Evolutionary conservation across 2,888 invertebrate species (phyloP), one percentile per base, ranked within the genome.

Genomic region (Rhabditophanes sp.): DNA sequence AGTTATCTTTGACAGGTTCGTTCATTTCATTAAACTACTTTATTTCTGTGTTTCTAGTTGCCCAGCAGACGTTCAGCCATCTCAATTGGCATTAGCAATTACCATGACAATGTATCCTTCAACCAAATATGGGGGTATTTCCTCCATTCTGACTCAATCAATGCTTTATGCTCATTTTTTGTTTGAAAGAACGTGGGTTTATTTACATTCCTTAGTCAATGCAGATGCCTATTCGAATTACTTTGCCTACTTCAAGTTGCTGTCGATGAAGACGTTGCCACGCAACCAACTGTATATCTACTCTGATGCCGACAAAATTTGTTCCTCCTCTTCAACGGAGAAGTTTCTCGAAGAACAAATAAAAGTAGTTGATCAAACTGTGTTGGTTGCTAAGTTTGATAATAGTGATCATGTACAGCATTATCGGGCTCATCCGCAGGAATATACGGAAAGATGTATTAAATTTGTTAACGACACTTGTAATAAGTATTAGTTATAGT

Each of bases 361-460:
- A n/a, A n/a, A n/a, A n/a, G n/a, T n/a, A n/a, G n/a, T n/a, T n/a
- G n/a, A n/a, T n/a, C n/a, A n/a, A n/a, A n/a, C n/a, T n/a, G n/a
- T n/a, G n/a, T n/a, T n/a, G n/a, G n/a, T n/a, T n/a, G n/a, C n/a
- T n/a, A n/a, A n/a, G n/a, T n/a, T n/a, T n/a, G n/a, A n/a, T n/a
- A 75, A 76, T 54, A 78, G 78, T 7, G 74, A 75, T n/a, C 80
- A 80, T 65, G 79, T 79, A 1, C 75, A 77, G 53, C 79, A 80
- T 59, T 75, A 74, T 44, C 71, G 73, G 9, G 70, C 72, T 39
- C 75, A 79, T 60, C 74, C 59, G 4, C 57, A 62, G 23, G 46
- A 54, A 7, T 68, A 68, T 38, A 46, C 50, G 7, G 46, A 57
- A 8, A 38, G 43, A 25, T 53, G 53, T 28, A 15, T 19, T 9